Conservation (phyloP, 2,113 vertebrate genomes). For the Nesospiza acunhae region DNA sequence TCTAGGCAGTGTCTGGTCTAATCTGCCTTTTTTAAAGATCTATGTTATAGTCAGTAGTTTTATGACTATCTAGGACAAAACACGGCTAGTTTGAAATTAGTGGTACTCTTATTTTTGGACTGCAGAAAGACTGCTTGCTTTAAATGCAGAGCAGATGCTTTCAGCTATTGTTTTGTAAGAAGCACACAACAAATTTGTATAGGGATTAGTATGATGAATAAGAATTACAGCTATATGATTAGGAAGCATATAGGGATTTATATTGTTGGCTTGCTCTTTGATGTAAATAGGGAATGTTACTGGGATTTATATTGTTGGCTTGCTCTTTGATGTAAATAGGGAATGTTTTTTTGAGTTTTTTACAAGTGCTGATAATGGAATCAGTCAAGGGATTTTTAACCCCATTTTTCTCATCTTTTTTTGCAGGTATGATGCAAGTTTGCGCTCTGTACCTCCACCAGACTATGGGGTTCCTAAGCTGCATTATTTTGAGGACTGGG, state of each 20-base stretch:
- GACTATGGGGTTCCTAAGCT: constrained; percentile 86
- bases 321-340: background rate
- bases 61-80: background rate
- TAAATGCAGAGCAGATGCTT: background rate
- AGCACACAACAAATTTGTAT: background rate
- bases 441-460: constrained; percentile 82
- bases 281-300: accelerated
- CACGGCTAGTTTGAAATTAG: background rate
- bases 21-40: background rate
- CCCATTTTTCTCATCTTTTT: background rate
- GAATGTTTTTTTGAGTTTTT: accelerated
- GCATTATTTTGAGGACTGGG: constrained; percentile 98
- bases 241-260: background rate
- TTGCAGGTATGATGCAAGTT: constrained; percentile 89
- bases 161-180: background rate
- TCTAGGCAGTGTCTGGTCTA: background rate
- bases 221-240: background rate
- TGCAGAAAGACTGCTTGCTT: background rate
- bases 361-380: background rate
- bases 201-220: background rate
- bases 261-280: background rate
- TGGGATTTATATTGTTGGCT: background rate
- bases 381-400: background rate
- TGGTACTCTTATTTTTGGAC: background rate
- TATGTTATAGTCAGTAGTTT: background rate